phyloP scores from a whole-genome alignment of 2,113 vertebrate species.

The Larimichthys crocea region DNA sequence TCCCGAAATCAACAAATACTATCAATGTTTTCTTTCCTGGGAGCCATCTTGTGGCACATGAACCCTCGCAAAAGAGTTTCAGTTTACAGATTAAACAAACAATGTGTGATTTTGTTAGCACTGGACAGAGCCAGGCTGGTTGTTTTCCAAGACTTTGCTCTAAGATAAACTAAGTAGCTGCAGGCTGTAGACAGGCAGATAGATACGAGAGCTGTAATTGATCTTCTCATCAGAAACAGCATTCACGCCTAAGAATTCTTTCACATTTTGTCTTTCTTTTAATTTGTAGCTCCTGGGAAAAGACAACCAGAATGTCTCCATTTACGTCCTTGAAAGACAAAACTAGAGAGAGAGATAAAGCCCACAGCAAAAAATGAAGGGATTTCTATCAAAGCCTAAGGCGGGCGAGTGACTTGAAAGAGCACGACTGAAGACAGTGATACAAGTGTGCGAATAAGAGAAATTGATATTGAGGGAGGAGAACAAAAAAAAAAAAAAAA shows the following conservation, averaged over 20 bases:
- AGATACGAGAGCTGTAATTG: not conserved
- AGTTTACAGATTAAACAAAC: not conserved
- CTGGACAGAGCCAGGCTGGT: not conserved
- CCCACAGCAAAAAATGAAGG: constrained; percentile 21
- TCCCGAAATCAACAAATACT: not conserved
- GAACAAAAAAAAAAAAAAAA: constrained; percentile 17
- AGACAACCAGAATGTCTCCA: constrained; percentile 9
- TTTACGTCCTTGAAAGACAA: constrained; percentile 8
- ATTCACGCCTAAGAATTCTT: not conserved
- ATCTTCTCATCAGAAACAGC: not conserved
- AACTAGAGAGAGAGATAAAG: constrained; percentile 19
- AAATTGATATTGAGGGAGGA: constrained; percentile 4
- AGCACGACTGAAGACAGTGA: constrained; percentile 16
- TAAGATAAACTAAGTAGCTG: not conserved
- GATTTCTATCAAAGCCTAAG: constrained; percentile 43
- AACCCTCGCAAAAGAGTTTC: too few relatives aligned
- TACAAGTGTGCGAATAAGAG: constrained; percentile 26
- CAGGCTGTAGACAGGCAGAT: not conserved
- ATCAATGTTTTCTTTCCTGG: not conserved
- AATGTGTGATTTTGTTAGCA: not conserved
- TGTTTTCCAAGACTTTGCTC: not conserved
- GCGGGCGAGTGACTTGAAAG: constrained; percentile 17
- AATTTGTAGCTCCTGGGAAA: not conserved
- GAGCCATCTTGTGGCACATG: not conserved
- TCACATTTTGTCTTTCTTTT: not conserved